Percentiles rank a stretch among this genome's conserved stretches.
phyloP scores from a whole-genome alignment of 2,888 invertebrate species.

The Habrosyne pyritoides region DNA sequence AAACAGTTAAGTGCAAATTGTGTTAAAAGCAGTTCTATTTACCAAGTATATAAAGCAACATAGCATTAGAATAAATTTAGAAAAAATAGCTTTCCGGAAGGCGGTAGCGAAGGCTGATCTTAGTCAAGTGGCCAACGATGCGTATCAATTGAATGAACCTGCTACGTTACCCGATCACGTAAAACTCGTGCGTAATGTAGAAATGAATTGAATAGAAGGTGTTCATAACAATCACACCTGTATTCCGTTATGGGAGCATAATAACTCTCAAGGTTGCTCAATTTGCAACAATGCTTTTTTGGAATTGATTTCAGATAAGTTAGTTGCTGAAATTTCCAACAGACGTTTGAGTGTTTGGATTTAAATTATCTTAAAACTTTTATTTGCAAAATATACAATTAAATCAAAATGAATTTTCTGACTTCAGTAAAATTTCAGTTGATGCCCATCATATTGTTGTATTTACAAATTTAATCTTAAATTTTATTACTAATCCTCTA shows the following conservation, averaged over 20 bases:
- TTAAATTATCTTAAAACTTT: too few relatives aligned
- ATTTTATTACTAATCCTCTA: background rate
- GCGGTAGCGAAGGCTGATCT: conserved; percentile 15
- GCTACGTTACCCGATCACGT: conserved; percentile 23
- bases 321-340: background rate
- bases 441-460: too few relatives aligned
- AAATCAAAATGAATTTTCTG: too few relatives aligned
- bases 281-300: conserved; percentile 4
- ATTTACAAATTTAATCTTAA: too few relatives aligned
- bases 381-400: too few relatives aligned
- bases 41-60: conserved; percentile 5
- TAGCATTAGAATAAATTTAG: conserved; percentile 3
- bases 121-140: conserved; percentile 12
- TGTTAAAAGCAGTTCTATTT: background rate
- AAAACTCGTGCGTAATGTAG: conserved; percentile 17
- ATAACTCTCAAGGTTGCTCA: conserved; percentile 2
- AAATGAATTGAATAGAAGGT: conserved; percentile 6
- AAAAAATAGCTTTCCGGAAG: conserved; percentile 18
- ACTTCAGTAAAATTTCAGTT: too few relatives aligned
- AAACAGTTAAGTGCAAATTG: background rate
- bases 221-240: conserved; percentile 6
- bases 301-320: background rate
- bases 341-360: background rate
- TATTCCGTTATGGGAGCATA: background rate
- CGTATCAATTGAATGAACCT: conserved; percentile 16